Evolutionary conservation across 1,140 invertebrate species (phyloP).

Genomic region (Brachionus paranguensis): DNA sequence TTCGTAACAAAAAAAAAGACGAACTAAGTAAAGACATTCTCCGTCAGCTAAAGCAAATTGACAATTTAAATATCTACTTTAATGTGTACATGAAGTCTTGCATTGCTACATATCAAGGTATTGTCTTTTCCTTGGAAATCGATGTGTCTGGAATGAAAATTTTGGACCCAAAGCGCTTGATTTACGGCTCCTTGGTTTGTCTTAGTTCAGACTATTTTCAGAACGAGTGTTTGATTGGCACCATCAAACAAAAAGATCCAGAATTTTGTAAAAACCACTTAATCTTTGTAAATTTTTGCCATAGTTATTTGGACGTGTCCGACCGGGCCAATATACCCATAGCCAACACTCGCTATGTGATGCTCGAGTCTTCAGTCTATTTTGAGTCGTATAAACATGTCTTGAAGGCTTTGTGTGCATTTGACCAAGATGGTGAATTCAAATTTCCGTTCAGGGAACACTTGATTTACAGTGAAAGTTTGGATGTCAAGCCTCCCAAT

Average conservation of each 20-base stretch:
- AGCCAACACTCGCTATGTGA: constrained; percentile 39
- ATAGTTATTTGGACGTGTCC: background rate
- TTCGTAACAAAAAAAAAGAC: background rate
- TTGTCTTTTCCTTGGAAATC: constrained; percentile 42
- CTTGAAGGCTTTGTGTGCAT: constrained; percentile 47
- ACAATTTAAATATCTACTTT: constrained; percentile 31
- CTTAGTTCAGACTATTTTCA: constrained; percentile 19
- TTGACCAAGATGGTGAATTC: background rate
- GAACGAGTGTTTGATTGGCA: constrained; percentile 3
- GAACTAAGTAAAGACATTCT: background rate
- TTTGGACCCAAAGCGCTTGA: constrained; percentile 58
- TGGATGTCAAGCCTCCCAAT: background rate
- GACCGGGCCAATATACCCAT: background rate
- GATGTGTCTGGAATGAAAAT: constrained; percentile 2
- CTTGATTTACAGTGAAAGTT: constrained; percentile 43
- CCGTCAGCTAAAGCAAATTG: background rate
- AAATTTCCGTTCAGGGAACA: constrained; percentile 52
- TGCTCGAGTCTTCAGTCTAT: constrained; percentile 57
- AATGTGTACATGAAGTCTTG: background rate
- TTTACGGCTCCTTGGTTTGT: constrained; percentile 57
- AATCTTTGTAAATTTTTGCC: constrained; percentile 12
- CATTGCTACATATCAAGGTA: background rate
- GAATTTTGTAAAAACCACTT: background rate
- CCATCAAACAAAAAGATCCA: background rate
- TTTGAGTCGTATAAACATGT: constrained; percentile 58